A percentile compares a stretch with the other conserved stretches of the same genome.
These are phyloP conservation scores for Rallus limicola DNA, from an alignment of 2,113 vertebrate species.

Conservation along the genomic window DNA sequence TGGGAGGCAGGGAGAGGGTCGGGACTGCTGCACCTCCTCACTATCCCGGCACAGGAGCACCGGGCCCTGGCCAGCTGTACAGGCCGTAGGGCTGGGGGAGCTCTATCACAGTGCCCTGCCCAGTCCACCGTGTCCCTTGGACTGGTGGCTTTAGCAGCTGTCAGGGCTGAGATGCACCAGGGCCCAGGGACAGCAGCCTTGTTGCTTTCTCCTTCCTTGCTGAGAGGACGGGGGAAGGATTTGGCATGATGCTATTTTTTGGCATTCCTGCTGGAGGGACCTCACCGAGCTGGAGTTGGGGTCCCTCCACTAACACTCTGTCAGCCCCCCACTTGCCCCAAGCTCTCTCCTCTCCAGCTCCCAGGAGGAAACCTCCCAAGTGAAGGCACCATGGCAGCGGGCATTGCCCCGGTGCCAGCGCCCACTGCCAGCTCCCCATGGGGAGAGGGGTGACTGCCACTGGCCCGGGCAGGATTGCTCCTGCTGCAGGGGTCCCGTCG, in stretches of 20 bases:
- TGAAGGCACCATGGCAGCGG: background rate
- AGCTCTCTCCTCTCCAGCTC: background rate
- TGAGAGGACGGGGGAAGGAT: background rate
- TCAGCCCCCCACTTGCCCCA: background rate
- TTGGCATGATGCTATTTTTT: background rate
- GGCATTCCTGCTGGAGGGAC: background rate
- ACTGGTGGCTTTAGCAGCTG: accelerated
- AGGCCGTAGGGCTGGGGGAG: background rate
- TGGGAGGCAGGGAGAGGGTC: background rate
- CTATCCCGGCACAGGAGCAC: background rate
- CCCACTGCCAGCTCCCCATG: background rate
- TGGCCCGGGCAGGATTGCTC: background rate
- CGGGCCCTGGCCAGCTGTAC: background rate
- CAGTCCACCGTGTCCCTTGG: background rate
- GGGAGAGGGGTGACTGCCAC: background rate
- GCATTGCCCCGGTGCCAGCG: background rate
- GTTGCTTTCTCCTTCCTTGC: background rate
- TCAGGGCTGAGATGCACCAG: background rate
- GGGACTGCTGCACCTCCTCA: background rate
- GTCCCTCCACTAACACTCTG: background rate
- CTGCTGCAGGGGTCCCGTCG: background rate
- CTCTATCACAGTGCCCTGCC: background rate
- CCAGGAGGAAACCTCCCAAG: background rate
- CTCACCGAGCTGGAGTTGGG: background rate
- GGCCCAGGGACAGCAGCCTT: background rate